These are phyloP conservation scores for Lamproptera curius DNA, from an alignment of 2,888 invertebrate species.

Conservation along the genomic window DNA sequence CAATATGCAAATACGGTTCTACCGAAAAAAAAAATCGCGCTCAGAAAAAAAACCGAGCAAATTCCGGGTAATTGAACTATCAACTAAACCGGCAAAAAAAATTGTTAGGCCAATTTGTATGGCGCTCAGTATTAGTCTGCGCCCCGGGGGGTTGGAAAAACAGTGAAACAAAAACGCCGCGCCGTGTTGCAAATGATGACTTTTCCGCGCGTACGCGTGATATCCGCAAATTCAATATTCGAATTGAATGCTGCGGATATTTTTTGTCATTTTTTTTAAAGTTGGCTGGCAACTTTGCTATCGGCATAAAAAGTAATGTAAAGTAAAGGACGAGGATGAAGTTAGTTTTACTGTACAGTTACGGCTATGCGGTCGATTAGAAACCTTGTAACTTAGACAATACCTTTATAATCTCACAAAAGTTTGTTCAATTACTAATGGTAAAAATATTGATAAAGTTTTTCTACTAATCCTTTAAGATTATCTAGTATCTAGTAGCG, in stretches of 20 bases:
- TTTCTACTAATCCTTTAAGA: no score
- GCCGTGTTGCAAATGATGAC: conserved; percentile 18
- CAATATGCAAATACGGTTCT: conserved; percentile 1
- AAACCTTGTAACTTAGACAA: neutral
- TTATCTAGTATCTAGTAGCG: no score
- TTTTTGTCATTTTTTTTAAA: neutral
- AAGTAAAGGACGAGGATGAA: neutral
- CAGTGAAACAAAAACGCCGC: conserved; percentile 3
- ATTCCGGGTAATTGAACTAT: conserved; percentile 4
- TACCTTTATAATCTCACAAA: no score
- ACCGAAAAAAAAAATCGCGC: neutral
- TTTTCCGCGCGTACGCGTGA: conserved; percentile 13
- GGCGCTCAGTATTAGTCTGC: conserved; percentile 6
- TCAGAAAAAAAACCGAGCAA: neutral
- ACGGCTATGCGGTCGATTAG: neutral
- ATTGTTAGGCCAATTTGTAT: conserved; percentile 12
- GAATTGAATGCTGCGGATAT: conserved; percentile 11
- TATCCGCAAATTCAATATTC: conserved; percentile 21
- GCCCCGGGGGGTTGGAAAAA: conserved; percentile 2
- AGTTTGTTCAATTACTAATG: no score
- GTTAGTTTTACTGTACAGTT: no score
- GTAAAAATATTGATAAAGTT: no score
- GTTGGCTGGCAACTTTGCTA: conserved; percentile 6
- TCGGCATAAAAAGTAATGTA: conserved; percentile 3
- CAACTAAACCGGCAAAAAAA: conserved; percentile 2